phyloP scores from a whole-genome alignment of 1,140 invertebrate species.

The Drosophila takahashii region DNA sequence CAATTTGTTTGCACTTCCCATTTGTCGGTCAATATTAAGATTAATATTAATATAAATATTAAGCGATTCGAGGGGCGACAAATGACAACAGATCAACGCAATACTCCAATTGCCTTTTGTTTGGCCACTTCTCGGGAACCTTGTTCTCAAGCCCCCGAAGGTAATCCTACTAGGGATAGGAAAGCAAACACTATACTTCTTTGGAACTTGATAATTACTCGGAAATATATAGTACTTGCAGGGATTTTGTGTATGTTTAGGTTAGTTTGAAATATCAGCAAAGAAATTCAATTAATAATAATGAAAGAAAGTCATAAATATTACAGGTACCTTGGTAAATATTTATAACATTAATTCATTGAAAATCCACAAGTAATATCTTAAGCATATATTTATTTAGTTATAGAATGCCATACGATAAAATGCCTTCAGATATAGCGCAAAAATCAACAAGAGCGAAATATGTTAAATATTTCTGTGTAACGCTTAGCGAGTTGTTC shows the following conservation, averaged over 20 bases:
- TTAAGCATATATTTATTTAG: neutral
- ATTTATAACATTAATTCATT: neutral
- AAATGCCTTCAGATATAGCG: conserved; percentile 38
- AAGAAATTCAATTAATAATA: too few species aligned
- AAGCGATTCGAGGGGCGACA: conserved; percentile 20
- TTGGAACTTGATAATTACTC: too few species aligned
- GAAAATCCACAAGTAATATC: neutral
- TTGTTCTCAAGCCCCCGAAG: neutral
- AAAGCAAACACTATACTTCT: neutral
- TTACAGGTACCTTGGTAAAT: too few species aligned
- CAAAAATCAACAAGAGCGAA: conserved; percentile 27
- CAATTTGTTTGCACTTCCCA: conserved; percentile 49
- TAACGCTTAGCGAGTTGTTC: conserved; percentile 5
- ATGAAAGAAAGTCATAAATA: too few species aligned
- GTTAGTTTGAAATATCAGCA: too few species aligned
- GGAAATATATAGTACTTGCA: too few species aligned
- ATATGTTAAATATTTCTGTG: conserved; percentile 40
- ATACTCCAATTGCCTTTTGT: conserved; percentile 7
- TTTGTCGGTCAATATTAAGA: conserved; percentile 47
- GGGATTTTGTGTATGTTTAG: too few species aligned
- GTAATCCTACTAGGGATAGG: neutral
- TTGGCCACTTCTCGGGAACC: neutral
- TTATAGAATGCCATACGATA: conserved; percentile 25
- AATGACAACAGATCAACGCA: conserved; percentile 15
- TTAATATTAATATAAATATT: conserved; percentile 25